Evolutionary conservation across 2,113 vertebrate genomes (phyloP), one percentile per base, ranked within the genome.

Genomic region (Pogonocichla stellata): DNA sequence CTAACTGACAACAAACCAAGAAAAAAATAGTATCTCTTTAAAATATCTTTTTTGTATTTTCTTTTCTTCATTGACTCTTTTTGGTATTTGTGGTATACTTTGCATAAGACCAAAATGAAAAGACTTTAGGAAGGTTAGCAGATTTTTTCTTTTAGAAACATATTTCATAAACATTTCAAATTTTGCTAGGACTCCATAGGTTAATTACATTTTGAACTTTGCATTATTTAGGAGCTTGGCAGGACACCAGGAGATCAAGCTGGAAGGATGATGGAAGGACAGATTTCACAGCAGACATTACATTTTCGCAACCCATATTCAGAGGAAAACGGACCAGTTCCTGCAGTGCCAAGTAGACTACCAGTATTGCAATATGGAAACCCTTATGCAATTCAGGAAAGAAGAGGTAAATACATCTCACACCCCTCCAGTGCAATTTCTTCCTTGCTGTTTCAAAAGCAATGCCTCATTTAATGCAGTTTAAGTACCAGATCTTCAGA

Each of bases 351-450:
- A 72, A 95, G 97, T 82, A 97, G 98, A 64, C 97, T 99, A 22
- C 98, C 98, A 71, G 97, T 99, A 82, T 95, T 99, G 96, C 99
- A 99, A 6, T 99, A 98, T 96, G 99, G 99, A 93, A 99, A 99
- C 90, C 99, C 99, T 14, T 99, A 99, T 51, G 97, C 98, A 72
- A 71, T 97, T 40, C 98, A 98, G 53, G 98, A 98, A 92, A 98
- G 98, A 65, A 99, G 99, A 98, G 99, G 99, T 98, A 45, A 40
- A 94, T 83, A 45, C 50, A 81, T 60, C 54, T 40, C 33, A 29
- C 8, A 5, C 3, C 3, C 26, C 26, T 26, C 20, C 20, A 29
- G 0, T 82, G 31, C 25, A n/a, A n/a, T 40, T 67, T 80, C 33
- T 45, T 7, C 42, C n/a, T 72, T 0, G 0, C n/a, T 25, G 6